Conservation (phyloP, 1,140 invertebrate species). For the Tenebrio molitor region DNA sequence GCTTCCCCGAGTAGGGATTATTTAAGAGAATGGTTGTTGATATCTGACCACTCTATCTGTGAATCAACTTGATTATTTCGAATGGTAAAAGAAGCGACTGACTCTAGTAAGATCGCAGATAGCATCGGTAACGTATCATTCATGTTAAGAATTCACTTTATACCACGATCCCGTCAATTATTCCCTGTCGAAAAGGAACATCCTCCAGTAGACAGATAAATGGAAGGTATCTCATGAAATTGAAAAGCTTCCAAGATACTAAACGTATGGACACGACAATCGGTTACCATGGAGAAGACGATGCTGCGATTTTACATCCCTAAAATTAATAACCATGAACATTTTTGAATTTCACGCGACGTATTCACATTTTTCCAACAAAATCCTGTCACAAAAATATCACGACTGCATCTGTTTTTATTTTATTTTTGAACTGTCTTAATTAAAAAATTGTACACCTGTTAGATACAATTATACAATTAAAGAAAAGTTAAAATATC, state of each 20-base stretch:
- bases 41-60: constrained; percentile 30
- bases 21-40: constrained; percentile 15
- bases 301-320: not conserved
- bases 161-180: constrained; percentile 58
- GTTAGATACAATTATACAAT: too few relatives aligned
- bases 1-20: not conserved
- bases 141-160: constrained; percentile 58
- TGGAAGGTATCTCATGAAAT: constrained; percentile 53
- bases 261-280: constrained; percentile 47
- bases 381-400: too few relatives aligned
- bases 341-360: too few relatives aligned
- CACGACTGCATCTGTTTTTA: too few relatives aligned
- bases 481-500: too few relatives aligned
- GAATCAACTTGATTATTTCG: constrained; percentile 22
- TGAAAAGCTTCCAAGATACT: constrained; percentile 50
- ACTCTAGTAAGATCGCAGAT: constrained; percentile 39
- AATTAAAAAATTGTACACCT: too few relatives aligned
- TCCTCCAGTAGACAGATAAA: constrained; percentile 56
- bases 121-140: constrained; percentile 51
- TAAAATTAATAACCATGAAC: too few relatives aligned
- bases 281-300: not conserved
- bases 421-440: too few relatives aligned
- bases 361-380: too few relatives aligned
- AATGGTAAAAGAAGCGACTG: constrained; percentile 39
- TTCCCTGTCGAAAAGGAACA: constrained; percentile 54